Percentiles rank a stretch among this genome's conserved stretches.
These are phyloP conservation scores for Andrena camellia DNA, from an alignment of 2,888 invertebrate genomes.

Conservation along the genomic window DNA sequence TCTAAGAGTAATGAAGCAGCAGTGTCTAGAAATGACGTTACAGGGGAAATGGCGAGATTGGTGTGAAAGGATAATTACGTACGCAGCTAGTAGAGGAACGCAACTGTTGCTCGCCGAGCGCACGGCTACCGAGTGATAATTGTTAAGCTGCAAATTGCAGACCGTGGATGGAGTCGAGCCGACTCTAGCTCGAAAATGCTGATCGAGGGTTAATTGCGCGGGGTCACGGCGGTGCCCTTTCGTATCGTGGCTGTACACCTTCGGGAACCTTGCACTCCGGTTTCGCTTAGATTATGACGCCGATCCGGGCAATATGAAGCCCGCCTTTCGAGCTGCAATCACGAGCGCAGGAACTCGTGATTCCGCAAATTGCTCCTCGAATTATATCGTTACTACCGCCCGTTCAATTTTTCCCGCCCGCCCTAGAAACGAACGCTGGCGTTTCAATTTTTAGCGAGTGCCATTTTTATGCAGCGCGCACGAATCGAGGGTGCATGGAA, in stretches of 20 bases:
- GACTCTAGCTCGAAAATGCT: conserved; percentile 60
- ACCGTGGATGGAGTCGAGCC: conserved; percentile 42
- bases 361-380: conserved; percentile 70
- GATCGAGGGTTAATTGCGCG: conserved; percentile 71
- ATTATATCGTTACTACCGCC: conserved; percentile 54
- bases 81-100: neutral
- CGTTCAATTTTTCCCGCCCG: conserved; percentile 16
- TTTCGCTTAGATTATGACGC: conserved; percentile 57
- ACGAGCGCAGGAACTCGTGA: conserved; percentile 60
- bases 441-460: conserved; percentile 1
- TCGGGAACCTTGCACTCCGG: conserved; percentile 42
- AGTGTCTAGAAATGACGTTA: neutral
- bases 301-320: conserved; percentile 61
- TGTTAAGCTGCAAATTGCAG: conserved; percentile 60
- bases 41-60: neutral
- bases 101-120: conserved; percentile 11
- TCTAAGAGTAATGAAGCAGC: no score
- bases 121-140: conserved; percentile 50
- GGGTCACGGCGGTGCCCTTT: conserved; percentile 60
- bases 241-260: conserved; percentile 46
- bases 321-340: conserved; percentile 55
- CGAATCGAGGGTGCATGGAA: no score
- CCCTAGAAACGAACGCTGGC: neutral
- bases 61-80: conserved; percentile 13
- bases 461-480: conserved; percentile 6